A percentile compares a stretch with the other conserved stretches of the same genome.
Evolutionary conservation across 1,140 invertebrate species (phyloP).

Genomic region (Tetragnatha versicolor): DNA sequence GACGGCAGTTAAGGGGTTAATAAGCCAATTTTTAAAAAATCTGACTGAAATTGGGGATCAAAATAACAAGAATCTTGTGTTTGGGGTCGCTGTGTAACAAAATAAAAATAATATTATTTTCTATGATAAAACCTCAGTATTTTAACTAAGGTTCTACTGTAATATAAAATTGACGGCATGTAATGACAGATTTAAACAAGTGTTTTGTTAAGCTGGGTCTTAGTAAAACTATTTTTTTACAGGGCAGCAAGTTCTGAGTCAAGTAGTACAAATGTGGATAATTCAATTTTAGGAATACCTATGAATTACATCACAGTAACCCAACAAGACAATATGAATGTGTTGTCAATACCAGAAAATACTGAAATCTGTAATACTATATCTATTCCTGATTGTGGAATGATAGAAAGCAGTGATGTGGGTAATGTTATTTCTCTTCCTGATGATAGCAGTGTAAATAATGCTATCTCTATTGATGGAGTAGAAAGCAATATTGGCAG

Average conservation of each 20-base stretch:
- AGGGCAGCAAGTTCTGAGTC: background rate
- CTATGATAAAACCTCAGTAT: no score
- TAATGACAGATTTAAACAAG: no score
- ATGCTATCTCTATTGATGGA: constrained; percentile 9
- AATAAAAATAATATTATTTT: no score
- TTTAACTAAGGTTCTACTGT: no score
- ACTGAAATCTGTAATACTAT: background rate
- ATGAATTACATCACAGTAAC: constrained; percentile 34
- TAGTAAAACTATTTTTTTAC: no score
- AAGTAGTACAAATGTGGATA: background rate
- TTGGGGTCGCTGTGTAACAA: no score
- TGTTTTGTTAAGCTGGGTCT: no score
- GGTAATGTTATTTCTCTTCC: constrained; percentile 34
- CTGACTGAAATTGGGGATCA: no score
- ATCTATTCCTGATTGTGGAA: background rate
- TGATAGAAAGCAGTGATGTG: background rate
- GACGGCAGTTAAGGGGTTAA: no score
- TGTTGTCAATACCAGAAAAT: constrained; percentile 14
- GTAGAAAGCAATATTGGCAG: background rate
- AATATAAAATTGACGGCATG: no score
- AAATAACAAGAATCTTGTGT: no score
- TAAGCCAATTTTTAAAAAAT: no score
- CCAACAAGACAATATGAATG: background rate
- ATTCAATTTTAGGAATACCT: constrained; percentile 43
- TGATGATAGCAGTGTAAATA: background rate